Percentiles rank a stretch among this genome's conserved stretches.
These are phyloP conservation scores for Macrosoma leucophasiata DNA, from an alignment of 2,888 invertebrate species.

Conservation along the genomic window DNA sequence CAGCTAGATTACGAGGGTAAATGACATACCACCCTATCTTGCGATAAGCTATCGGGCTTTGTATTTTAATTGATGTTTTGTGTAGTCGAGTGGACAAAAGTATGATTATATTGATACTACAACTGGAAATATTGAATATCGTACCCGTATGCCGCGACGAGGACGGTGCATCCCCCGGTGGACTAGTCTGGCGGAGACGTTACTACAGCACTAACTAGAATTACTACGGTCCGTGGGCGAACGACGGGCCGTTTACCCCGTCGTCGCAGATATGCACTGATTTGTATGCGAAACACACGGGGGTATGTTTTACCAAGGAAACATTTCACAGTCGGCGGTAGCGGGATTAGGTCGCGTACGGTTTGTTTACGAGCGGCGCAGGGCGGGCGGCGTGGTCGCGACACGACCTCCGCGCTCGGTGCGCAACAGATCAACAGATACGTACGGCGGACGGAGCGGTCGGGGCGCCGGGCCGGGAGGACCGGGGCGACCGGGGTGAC, in stretches of 20 bases:
- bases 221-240: constrained; percentile 61
- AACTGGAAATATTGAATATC: too few relatives aligned
- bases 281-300: too few relatives aligned
- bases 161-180: constrained; percentile 44
- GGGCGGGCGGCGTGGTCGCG: constrained; percentile 26
- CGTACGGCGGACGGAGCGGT: constrained; percentile 25
- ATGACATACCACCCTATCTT: too few relatives aligned
- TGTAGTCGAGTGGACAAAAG: too few relatives aligned
- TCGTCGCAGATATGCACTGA: constrained; percentile 41
- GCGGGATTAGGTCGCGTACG: constrained; percentile 32
- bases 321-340: constrained; percentile 22
- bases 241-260: constrained; percentile 51
- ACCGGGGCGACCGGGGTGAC: constrained; percentile 41
- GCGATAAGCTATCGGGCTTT: too few relatives aligned
- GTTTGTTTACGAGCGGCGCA: constrained; percentile 57
- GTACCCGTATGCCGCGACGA: constrained; percentile 33
- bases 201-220: constrained; percentile 40
- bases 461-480: constrained; percentile 32
- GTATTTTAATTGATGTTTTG: too few relatives aligned
- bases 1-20: too few relatives aligned
- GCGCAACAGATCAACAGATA: constrained; percentile 63
- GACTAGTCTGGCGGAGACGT: constrained; percentile 38
- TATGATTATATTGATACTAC: too few relatives aligned
- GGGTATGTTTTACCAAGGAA: too few relatives aligned
- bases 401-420: constrained; percentile 62